phyloP scores from a whole-genome alignment of 2,888 invertebrate species.

The Mamestra brassicae region DNA sequence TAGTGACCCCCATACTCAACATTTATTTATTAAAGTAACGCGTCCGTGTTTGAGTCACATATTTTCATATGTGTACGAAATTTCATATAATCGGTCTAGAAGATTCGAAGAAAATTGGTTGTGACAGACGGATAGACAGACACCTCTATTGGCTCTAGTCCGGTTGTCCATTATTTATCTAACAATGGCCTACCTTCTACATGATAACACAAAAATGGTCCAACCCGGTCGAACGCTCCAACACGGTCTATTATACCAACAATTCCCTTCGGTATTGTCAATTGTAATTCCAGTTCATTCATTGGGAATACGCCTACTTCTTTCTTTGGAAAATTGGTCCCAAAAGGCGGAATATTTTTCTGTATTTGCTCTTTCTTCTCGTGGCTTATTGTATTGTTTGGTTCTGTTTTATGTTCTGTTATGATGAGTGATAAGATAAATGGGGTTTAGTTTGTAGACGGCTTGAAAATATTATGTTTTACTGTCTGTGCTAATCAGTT shows the following conservation, averaged over 20 bases:
- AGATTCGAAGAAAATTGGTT: too few relatives aligned
- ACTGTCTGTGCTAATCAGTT: too few relatives aligned
- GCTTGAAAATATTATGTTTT: too few relatives aligned
- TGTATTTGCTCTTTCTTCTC: neutral
- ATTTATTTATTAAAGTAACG: too few relatives aligned
- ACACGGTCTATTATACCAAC: neutral
- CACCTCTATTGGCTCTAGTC: too few relatives aligned
- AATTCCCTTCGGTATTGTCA: constrained; percentile 9
- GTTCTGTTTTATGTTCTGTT: neutral
- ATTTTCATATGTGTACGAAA: too few relatives aligned
- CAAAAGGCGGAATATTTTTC: neutral
- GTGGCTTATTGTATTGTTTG: neutral
- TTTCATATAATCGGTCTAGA: too few relatives aligned
- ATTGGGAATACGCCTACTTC: constrained; percentile 7
- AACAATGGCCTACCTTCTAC: too few relatives aligned
- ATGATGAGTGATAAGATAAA: neutral
- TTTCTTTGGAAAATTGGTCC: constrained; percentile 23
- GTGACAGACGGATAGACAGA: too few relatives aligned
- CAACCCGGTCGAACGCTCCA: neutral
- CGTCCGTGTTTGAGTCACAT: too few relatives aligned
- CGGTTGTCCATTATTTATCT: too few relatives aligned
- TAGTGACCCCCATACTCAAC: too few relatives aligned
- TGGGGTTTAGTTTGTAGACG: neutral
- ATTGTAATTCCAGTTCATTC: constrained; percentile 12
- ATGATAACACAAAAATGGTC: neutral